phyloP scores from a whole-genome alignment of 2,797 vertebrate species.

The Loris lydekkerianus region DNA sequence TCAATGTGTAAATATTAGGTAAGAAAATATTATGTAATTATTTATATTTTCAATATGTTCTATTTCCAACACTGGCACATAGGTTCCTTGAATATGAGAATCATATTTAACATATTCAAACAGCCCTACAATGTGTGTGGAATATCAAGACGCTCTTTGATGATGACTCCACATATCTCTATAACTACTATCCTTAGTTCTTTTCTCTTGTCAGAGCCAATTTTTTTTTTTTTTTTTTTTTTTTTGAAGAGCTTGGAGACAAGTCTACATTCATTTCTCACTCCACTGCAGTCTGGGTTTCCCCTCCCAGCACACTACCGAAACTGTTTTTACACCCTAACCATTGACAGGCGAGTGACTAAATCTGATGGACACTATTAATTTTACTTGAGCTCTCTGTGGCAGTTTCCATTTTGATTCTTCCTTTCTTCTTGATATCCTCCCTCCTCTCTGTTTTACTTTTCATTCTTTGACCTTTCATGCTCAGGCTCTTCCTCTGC shows the following conservation, averaged over 20 bases:
- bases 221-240: background rate
- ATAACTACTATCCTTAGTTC: background rate
- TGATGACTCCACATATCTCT: background rate
- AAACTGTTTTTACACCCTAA: conserved; percentile 1
- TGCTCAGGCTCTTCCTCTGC: background rate
- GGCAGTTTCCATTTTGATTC: background rate
- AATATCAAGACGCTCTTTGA: background rate
- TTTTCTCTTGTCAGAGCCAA: background rate
- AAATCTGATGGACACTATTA: background rate
- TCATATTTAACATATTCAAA: background rate
- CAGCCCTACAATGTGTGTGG: background rate
- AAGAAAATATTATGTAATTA: background rate
- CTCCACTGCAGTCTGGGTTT: background rate
- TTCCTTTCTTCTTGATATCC: background rate
- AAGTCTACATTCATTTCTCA: background rate
- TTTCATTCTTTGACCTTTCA: background rate
- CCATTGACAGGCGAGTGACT: background rate
- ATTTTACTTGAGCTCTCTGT: background rate
- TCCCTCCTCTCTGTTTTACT: background rate
- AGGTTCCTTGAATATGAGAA: background rate
- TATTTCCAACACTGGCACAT: background rate
- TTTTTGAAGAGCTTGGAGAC: background rate
- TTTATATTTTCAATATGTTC: background rate
- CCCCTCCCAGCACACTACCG: background rate
- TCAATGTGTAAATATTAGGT: background rate